Percentiles rank a stretch among this genome's conserved stretches.
Conservation (phyloP, 1,140 invertebrate genomes). For the Penaeus chinensis region DNA sequence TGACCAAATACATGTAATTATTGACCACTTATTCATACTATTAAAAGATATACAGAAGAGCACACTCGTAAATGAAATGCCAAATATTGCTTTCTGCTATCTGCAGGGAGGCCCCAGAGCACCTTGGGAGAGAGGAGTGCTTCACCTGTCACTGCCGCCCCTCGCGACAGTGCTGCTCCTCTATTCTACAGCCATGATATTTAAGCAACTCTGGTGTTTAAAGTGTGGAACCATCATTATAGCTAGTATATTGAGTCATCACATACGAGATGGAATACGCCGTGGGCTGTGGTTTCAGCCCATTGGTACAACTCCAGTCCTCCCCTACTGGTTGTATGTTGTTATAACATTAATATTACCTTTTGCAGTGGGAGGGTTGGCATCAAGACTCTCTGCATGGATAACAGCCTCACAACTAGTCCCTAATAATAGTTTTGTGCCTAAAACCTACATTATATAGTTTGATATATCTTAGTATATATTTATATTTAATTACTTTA, state of each 20-base stretch:
- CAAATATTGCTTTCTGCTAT: not conserved
- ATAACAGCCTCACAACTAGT: not conserved
- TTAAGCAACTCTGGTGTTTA: constrained; percentile 33
- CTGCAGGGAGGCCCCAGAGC: not conserved
- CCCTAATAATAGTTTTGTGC: not conserved
- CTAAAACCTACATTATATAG: not conserved
- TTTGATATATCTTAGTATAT: no score
- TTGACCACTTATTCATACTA: not conserved
- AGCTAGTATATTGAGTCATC: constrained; percentile 33
- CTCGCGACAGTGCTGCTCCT: not conserved
- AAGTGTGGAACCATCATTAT: constrained; percentile 20
- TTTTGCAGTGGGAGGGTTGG: not conserved
- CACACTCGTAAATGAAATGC: not conserved
- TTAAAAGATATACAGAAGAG: not conserved
- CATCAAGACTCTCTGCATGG: not conserved
- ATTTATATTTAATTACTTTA: no score
- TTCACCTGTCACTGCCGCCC: constrained; percentile 40
- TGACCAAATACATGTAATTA: not conserved
- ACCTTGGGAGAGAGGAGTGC: constrained; percentile 38
- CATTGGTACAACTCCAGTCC: constrained; percentile 12
- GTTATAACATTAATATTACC: not conserved
- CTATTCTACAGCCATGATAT: constrained; percentile 17
- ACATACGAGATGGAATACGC: constrained; percentile 39
- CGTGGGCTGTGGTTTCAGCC: constrained; percentile 47
- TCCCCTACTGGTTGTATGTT: constrained; percentile 41